Conservation (phyloP, 2,113 vertebrate species). For the Trematocara unimaculatum region DNA sequence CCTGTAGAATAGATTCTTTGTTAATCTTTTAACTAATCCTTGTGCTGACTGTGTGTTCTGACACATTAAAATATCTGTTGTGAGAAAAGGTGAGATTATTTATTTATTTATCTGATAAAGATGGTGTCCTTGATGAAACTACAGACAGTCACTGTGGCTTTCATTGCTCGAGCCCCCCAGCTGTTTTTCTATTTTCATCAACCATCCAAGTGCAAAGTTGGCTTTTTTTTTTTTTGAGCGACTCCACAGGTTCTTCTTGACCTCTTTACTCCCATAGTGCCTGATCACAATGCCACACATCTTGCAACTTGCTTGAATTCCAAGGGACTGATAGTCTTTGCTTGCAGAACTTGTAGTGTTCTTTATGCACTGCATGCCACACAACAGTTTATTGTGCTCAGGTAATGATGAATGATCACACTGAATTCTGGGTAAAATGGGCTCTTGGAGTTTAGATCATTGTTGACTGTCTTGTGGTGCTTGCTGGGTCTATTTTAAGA, state of each 20-base stretch:
- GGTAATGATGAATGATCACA: neutral
- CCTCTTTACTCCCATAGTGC: neutral
- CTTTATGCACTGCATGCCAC: neutral
- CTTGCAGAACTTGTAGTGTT: neutral
- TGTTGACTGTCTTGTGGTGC: neutral
- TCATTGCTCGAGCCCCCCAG: neutral
- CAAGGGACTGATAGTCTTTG: neutral
- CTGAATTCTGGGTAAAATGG: neutral
- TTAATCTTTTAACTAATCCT: neutral
- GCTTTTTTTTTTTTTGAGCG: neutral
- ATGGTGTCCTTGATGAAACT: neutral
- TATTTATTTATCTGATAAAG: neutral
- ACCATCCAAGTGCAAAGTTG: neutral
- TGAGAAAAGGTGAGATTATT: neutral
- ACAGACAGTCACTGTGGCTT: neutral
- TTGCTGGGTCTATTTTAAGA: slow-evolving; percentile 21
- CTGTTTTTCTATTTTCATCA: neutral
- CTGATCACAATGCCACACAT: neutral
- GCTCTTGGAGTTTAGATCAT: neutral
- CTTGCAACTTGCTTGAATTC: neutral
- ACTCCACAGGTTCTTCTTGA: neutral
- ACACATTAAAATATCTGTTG: neutral
- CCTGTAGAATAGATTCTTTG: neutral
- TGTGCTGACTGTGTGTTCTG: neutral
- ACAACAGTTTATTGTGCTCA: neutral